These are phyloP conservation scores for Hydractinia symbiolongicarpus DNA, from an alignment of 30 jellyfish, hydroid and myxozoan genomes.

Conservation along the genomic window DNA sequence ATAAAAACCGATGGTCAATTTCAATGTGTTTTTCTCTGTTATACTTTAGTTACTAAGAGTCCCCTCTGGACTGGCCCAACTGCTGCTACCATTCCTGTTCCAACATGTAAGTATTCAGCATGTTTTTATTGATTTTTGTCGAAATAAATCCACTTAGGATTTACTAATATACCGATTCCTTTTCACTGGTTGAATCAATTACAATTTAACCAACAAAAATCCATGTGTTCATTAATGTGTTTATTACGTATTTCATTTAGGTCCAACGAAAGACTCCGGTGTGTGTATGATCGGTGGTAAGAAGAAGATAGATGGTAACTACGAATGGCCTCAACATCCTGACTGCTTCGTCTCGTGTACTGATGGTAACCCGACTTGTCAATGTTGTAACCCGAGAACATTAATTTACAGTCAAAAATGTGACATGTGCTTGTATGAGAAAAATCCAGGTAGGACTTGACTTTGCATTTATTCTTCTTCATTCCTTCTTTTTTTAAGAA, in stretches of 20 bases:
- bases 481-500: background rate
- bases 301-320: conserved; percentile 5
- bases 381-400: conserved; percentile 17
- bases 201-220: too few relatives aligned
- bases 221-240: too few relatives aligned
- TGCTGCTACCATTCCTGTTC: conserved; percentile 1
- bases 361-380: conserved; percentile 12
- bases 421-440: conserved; percentile 9
- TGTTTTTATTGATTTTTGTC: too few relatives aligned
- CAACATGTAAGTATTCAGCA: background rate
- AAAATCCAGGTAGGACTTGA: conserved; percentile 2
- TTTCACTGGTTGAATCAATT: too few relatives aligned
- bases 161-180: too few relatives aligned
- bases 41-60: background rate
- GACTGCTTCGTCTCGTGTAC: conserved; percentile 10
- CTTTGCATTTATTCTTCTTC: background rate
- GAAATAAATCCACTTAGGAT: too few relatives aligned
- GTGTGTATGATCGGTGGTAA: background rate
- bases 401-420: background rate
- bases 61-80: conserved; percentile 16
- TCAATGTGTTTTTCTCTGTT: too few relatives aligned
- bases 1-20: too few relatives aligned
- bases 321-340: conserved; percentile 13
- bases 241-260: background rate
- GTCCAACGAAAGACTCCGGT: background rate